Base-by-base conservation (phyloP, 2,888 invertebrate species). In the Atherix ibis region DNA sequence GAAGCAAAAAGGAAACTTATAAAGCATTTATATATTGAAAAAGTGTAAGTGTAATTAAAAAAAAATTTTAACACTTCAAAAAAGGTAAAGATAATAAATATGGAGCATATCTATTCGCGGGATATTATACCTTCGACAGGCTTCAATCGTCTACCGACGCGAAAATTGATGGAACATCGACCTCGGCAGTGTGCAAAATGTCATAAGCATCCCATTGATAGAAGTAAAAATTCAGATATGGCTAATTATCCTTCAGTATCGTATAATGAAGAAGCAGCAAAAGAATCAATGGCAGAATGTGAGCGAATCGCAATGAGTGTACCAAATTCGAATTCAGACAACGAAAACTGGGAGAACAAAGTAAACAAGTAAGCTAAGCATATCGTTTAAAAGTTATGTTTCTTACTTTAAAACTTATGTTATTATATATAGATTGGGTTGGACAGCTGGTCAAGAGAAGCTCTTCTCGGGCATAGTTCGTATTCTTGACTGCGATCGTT, bases 71-170 rank as follows among this genome's bases (percentile, higher is more conserved):
- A n/a, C n/a, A n/a, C n/a, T n/a, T n/a, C n/a, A n/a, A n/a, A n/a
- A n/a, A n/a, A n/a, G n/a, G n/a, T n/a, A n/a, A n/a, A n/a, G n/a
- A n/a, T n/a, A n/a, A 59, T 73, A 26, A 47, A 66, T 39, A 67
- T 74, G 56, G 82, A 83, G 48, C 82, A 83, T 48, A 70, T 72
- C 48, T 83, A 83, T 49, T 69, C 77, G 6, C 68, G 76, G 44
- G 76, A 80, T 32, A 71, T 72, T 64, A 51, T 52, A 2, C 42
- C 47, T 2, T 39, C 37, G 29, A 54, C 58, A 25, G 47, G 49
- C 31, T 53, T 53, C 15, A 62, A 52, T 42, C 55, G 56, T 1
- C 36, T 59, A 4, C 49, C 52, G 1, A 51, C 56, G 1, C 50
- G 57, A 18, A 54, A 53, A 1, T 49, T 61, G 15, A 43, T 61